Evolutionary conservation across 2,888 invertebrate genomes (phyloP).

Genomic region (Rhodophaea formosa): DNA sequence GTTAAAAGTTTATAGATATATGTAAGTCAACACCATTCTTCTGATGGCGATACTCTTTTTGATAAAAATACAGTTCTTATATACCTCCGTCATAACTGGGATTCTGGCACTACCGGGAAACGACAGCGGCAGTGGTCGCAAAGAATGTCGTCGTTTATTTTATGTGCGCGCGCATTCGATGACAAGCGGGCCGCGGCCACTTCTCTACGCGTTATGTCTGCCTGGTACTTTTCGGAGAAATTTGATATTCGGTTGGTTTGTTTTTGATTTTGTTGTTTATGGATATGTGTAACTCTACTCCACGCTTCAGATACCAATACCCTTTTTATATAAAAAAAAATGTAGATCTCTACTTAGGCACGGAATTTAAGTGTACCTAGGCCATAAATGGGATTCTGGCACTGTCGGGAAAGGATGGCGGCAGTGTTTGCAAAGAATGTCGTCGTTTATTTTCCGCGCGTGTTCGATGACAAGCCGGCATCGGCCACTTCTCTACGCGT

Average conservation of each 20-base stretch:
- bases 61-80: too few species aligned
- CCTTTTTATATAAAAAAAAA: too few species aligned
- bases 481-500: conserved; percentile 55
- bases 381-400: too few species aligned
- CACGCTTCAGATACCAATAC: too few species aligned
- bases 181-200: conserved; percentile 60
- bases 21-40: too few species aligned
- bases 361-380: too few species aligned
- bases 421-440: conserved; percentile 69
- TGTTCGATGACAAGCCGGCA: conserved; percentile 58
- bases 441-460: conserved; percentile 59
- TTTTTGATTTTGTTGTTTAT: conserved; percentile 4
- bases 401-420: conserved; percentile 40
- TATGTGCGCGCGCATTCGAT: conserved; percentile 60
- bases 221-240: conserved; percentile 49
- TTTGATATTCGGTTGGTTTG: conserved; percentile 28
- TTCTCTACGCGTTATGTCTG: conserved; percentile 53
- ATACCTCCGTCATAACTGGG: too few species aligned
- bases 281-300: too few species aligned
- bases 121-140: conserved; percentile 56
- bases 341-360: too few species aligned
- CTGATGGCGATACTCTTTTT: too few species aligned
- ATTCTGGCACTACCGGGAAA: too few species aligned
- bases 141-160: conserved; percentile 68
- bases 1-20: too few species aligned